Evolutionary conservation across 2,888 invertebrate species (phyloP).

Genomic region (Apamea epomidion): DNA sequence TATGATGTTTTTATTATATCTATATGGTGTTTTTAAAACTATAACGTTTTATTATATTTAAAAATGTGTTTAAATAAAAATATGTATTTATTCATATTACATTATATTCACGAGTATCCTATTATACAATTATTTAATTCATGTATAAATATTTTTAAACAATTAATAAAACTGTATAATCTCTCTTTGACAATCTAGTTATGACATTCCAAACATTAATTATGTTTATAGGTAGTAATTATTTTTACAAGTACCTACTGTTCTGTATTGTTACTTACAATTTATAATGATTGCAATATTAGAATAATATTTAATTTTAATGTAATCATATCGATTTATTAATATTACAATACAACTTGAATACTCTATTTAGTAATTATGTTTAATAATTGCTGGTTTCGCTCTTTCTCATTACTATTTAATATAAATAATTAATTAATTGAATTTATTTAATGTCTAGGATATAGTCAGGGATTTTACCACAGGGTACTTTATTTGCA

Average conservation of each 20-base stretch:
- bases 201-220: constrained; percentile 46
- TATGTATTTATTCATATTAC: background rate
- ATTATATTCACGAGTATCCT: background rate
- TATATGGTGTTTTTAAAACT: constrained; percentile 3
- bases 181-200: constrained; percentile 38
- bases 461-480: constrained; percentile 40
- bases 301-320: background rate
- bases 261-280: constrained; percentile 1
- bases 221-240: constrained; percentile 5
- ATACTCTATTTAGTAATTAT: constrained; percentile 60
- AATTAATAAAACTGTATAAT: background rate
- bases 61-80: constrained; percentile 10
- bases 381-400: constrained; percentile 13
- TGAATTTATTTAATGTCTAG: constrained; percentile 21
- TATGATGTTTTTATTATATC: background rate
- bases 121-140: background rate
- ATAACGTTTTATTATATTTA: background rate
- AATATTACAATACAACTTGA: constrained; percentile 21
- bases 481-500: constrained; percentile 70
- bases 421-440: constrained; percentile 4
- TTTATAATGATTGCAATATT: constrained; percentile 26
- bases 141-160: constrained; percentile 7
- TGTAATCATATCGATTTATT: constrained; percentile 8
- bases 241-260: constrained; percentile 10
- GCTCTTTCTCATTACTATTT: constrained; percentile 45